Evolutionary conservation across 2,113 vertebrate species (phyloP), one percentile per base, ranked within the genome.

Genomic region (Caranx melampygus): DNA sequence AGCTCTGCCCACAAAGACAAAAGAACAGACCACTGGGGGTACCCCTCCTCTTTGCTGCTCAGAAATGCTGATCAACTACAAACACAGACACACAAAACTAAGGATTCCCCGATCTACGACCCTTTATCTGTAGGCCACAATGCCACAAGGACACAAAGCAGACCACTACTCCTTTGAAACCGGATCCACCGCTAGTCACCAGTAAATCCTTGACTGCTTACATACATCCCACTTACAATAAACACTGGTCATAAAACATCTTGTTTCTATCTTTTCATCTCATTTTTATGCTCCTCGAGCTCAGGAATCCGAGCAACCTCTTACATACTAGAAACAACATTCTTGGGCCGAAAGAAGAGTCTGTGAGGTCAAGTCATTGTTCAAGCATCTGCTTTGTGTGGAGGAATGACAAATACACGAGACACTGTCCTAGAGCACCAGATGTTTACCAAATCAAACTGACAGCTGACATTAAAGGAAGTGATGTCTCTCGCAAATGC

Each of bases 131-230:
- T 40, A 20, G 34, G 44, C 64, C 72, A 49, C 58, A 69, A 73
- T 65, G 69, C 82, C 88, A 84, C 71, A 75, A 75, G 76, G 76
- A 91, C 81, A 88, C 72, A 85, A 79, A 89, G 57, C 88, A 92
- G 87, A 90, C 77, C 60, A 68, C 70, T 63, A 63, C 71, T 84
- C 58, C 80, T 88, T 91, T 93, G 91, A 92, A 93, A 91, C 70
- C 31, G 9, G 63, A 93, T 87, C 83, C 79, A 66, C 68, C 40
- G 15, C 77, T 20, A 75, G 72, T 71, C 73, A 42, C 40, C 11
- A 42, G 40, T 67, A 91, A 82, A 91, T 91, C 83, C 52, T 54
- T 18, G 34, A 86, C 42, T 64, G 85, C 79, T 91, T 86, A 79
- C 20, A 51, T 82, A 68, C 64, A 78, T 75, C 76, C 75, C 65